A percentile compares a stretch with the other conserved stretches of the same genome.
phyloP scores from a whole-genome alignment of 2,797 vertebrate species.

The Sebastes matsubarae region DNA sequence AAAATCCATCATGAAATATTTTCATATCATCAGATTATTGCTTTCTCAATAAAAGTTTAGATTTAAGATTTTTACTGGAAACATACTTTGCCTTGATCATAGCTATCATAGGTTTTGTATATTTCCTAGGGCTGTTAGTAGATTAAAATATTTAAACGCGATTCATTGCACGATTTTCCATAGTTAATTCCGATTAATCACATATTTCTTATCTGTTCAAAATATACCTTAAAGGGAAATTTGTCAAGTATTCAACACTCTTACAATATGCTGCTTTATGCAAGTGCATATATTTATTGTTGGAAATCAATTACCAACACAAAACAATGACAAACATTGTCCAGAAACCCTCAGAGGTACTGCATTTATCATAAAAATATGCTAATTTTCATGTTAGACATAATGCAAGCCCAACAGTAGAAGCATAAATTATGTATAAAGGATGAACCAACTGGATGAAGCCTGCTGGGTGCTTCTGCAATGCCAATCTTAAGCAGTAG shows the following conservation, averaged over 20 bases:
- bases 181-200: too few relatives aligned
- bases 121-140: neutral
- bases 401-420: neutral
- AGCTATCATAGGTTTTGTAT: neutral
- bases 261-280: too few relatives aligned
- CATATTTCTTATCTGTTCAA: too few relatives aligned
- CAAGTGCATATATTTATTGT: too few relatives aligned
- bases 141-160: too few relatives aligned
- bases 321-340: too few relatives aligned
- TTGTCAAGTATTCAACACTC: too few relatives aligned
- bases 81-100: neutral
- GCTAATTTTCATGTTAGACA: neutral
- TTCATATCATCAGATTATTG: neutral
- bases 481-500: conserved; percentile 35
- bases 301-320: too few relatives aligned
- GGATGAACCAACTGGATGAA: neutral
- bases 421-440: neutral
- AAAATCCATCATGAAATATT: neutral
- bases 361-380: too few relatives aligned
- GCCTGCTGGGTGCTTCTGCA: neutral
- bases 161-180: too few relatives aligned
- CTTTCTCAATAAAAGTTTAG: neutral
- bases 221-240: too few relatives aligned
- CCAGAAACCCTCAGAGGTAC: too few relatives aligned
- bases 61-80: neutral